Percentiles rank a stretch among this genome's conserved stretches.
Conservation (phyloP, 2,888 invertebrate genomes). For the Iselma pallidipennis region DNA sequence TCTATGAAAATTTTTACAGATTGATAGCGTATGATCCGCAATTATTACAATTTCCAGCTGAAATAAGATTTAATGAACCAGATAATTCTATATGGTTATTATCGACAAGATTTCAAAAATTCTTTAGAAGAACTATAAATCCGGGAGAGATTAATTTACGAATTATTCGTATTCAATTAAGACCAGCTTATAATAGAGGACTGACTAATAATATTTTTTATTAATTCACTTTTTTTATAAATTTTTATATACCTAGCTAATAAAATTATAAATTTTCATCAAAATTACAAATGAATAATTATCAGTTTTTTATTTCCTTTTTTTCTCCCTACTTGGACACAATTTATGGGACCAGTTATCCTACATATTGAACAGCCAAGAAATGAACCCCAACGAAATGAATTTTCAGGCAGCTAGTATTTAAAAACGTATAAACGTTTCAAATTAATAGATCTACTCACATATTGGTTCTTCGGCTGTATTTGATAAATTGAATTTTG, state of each 20-base stretch:
- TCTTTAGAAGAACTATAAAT: conserved; percentile 70
- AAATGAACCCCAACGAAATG: too few relatives aligned
- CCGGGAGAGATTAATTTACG: conserved; percentile 74
- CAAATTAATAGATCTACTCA: too few relatives aligned
- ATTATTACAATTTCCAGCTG: conserved; percentile 77
- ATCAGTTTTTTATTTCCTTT: background rate
- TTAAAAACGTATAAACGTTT: too few relatives aligned
- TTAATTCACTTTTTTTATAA: conserved; percentile 33
- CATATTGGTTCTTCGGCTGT: too few relatives aligned
- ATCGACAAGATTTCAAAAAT: conserved; percentile 79
- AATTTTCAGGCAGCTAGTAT: too few relatives aligned
- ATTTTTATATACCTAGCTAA: too few relatives aligned
- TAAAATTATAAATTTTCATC: too few relatives aligned
- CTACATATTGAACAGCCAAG: background rate
- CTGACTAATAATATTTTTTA: conserved; percentile 49
- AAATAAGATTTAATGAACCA: conserved; percentile 68
- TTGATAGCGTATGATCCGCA: conserved; percentile 73
- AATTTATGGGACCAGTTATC: background rate
- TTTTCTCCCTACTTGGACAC: too few relatives aligned
- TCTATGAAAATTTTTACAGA: conserved; percentile 53
- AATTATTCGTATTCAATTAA: conserved; percentile 60
- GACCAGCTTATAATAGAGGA: conserved; percentile 51
- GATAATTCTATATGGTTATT: conserved; percentile 77
- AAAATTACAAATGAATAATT: background rate
- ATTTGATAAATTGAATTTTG: too few relatives aligned